Percentiles rank a stretch among this genome's conserved stretches.
These are phyloP conservation scores for Chondrosia reniformis DNA, from an alignment of 37 sponge, comb jelly and placozoan genomes.

Conservation along the genomic window DNA sequence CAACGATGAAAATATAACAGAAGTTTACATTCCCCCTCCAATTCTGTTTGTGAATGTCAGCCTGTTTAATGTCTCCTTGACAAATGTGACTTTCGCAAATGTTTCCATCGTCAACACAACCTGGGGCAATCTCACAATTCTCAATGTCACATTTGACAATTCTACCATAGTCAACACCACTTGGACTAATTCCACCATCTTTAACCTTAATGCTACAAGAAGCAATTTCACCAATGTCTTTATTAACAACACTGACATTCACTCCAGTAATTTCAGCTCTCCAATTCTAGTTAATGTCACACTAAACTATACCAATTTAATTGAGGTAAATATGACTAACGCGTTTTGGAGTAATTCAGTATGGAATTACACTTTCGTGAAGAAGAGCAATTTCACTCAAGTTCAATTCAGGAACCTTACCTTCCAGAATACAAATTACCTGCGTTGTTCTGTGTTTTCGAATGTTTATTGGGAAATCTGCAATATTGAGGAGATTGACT, in stretches of 20 bases:
- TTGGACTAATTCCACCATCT: not conserved
- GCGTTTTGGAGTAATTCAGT: too few relatives aligned
- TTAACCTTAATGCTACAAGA: not conserved
- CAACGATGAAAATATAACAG: not conserved
- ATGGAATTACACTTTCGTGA: too few relatives aligned
- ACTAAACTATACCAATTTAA: not conserved
- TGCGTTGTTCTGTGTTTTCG: too few relatives aligned
- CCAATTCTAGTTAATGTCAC: not conserved
- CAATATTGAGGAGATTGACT: too few relatives aligned
- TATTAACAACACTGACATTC: not conserved
- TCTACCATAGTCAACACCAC: not conserved
- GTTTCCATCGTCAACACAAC: not conserved
- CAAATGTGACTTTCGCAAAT: not conserved
- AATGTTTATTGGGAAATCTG: too few relatives aligned
- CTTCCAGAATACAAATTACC: too few relatives aligned
- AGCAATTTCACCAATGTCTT: not conserved
- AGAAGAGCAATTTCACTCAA: too few relatives aligned
- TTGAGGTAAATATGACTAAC: not conserved
- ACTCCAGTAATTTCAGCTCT: not conserved
- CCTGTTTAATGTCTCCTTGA: not conserved
- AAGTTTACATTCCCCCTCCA: not conserved
- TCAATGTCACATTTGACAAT: not conserved
- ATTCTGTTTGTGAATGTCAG: not conserved
- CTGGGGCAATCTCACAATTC: not conserved
- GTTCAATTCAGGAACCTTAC: too few relatives aligned